Evolutionary conservation across 2,113 vertebrate species (phyloP), one percentile per base, ranked within the genome.

Genomic region (Cyanoramphus novaezelandiae): DNA sequence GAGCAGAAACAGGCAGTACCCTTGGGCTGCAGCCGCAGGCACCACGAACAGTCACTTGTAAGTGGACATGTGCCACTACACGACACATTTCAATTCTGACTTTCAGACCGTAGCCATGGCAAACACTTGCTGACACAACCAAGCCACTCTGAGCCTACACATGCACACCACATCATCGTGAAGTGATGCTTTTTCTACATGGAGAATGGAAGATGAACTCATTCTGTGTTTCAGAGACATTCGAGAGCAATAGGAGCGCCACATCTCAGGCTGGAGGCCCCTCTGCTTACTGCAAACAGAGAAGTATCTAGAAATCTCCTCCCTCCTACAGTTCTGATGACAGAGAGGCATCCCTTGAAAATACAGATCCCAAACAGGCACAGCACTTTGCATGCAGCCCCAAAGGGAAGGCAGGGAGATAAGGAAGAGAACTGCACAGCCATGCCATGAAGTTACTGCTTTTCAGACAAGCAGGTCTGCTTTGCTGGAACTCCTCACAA

Each of bases 61-160:
- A 52, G 23, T 0, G 62, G 41, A 28, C 1, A 0, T 11, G 27
- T 2, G 4, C 27, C 19, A 46, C 14, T 33, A 82, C 21, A 53
- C 1, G 0, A 14, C 10, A 75, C 12, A 29, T 27, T 67, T n/a
- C 13, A 31, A 6, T 23, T 63, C 39, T 8, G 17, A 71, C 44
- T 71, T 91, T 76, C 75, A 82, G 76, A 28, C 46, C 43, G 33
- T 17, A 68, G 33, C 11, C 1, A 3, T 16, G 17, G n/a, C 62
- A 85, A 88, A 75, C 41, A 9, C 19, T 35, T 55, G 47, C 2
- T 18, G n/a, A 62, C 20, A 79, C 37, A 82, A 75, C 24, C 55
- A 35, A 49, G 37, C 7, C 60, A n/a, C 71, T 35, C 37, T 9
- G 31, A 29, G 57, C 13, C 9, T 50, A 47, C 13, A 12, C 1